Conservation (phyloP, 2,113 vertebrate species). For the Caretta caretta region DNA sequence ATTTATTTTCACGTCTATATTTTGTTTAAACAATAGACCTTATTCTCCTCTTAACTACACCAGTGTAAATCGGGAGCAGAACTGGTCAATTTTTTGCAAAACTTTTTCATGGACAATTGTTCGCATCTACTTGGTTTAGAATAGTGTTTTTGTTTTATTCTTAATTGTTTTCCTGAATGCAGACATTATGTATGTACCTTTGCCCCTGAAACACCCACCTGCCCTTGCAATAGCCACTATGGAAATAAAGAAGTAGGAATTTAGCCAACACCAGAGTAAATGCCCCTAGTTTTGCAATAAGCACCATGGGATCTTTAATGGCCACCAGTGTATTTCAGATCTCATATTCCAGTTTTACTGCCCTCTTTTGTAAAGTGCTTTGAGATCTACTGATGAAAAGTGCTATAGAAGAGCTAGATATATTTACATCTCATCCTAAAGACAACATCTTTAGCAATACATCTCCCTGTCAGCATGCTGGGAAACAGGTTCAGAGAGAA, state of each 20-base stretch:
- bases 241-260: conserved; percentile 12
- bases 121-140: background rate
- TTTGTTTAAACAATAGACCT: conserved; percentile 31
- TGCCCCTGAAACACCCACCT: background rate
- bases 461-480: background rate
- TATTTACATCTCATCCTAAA: conserved; percentile 2
- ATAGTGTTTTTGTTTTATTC: background rate
- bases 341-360: background rate
- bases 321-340: background rate
- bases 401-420: background rate
- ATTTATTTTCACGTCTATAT: background rate
- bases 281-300: background rate
- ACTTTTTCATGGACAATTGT: background rate
- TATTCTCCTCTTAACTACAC: background rate
- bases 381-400: background rate
- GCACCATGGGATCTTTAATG: background rate
- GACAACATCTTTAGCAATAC: background rate
- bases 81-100: background rate
- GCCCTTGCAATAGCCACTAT: background rate
- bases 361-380: background rate
- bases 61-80: background rate
- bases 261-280: background rate
- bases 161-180: background rate
- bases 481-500: background rate
- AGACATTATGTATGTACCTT: background rate